Evolutionary conservation across 2,888 invertebrate species (phyloP).

Genomic region (Pilophorus perplexus): DNA sequence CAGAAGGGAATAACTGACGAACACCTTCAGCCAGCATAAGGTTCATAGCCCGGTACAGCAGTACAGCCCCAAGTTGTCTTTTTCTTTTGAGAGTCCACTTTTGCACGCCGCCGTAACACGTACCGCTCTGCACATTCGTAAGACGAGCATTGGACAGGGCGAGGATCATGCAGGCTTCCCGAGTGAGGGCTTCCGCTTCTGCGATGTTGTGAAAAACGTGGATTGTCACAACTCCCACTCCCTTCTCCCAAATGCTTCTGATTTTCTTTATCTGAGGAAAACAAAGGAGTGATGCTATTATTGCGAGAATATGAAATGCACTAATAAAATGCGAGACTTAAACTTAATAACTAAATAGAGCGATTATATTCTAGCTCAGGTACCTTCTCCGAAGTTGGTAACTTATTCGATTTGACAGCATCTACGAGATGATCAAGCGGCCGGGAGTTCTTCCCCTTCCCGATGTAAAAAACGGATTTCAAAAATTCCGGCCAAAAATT

Average conservation of each 20-base stretch:
- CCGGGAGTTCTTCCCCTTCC: constrained; percentile 85
- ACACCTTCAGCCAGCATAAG: constrained; percentile 87
- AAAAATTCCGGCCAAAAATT: constrained; percentile 75
- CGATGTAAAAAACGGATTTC: constrained; percentile 88
- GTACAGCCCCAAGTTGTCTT: constrained; percentile 70
- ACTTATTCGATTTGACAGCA: constrained; percentile 61
- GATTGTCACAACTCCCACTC: constrained; percentile 82
- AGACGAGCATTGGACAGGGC: constrained; percentile 73
- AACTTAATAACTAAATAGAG: background rate
- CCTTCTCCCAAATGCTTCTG: constrained; percentile 79
- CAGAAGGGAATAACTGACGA: constrained; percentile 70
- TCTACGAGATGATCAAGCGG: constrained; percentile 90
- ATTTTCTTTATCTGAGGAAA: constrained; percentile 58
- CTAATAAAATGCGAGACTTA: no score
- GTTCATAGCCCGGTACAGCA: constrained; percentile 76
- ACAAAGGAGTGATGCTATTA: background rate
- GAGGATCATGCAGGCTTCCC: constrained; percentile 93
- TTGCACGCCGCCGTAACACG: constrained; percentile 75
- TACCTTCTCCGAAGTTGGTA: constrained; percentile 25
- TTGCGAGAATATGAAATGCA: no score
- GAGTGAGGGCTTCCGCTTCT: constrained; percentile 86
- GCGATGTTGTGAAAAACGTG: constrained; percentile 88
- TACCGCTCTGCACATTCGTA: constrained; percentile 75
- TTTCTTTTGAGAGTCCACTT: constrained; percentile 72
- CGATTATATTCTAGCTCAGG: no score